Evolutionary conservation across 2,888 invertebrate genomes (phyloP).

Genomic region (Nezara viridula): DNA sequence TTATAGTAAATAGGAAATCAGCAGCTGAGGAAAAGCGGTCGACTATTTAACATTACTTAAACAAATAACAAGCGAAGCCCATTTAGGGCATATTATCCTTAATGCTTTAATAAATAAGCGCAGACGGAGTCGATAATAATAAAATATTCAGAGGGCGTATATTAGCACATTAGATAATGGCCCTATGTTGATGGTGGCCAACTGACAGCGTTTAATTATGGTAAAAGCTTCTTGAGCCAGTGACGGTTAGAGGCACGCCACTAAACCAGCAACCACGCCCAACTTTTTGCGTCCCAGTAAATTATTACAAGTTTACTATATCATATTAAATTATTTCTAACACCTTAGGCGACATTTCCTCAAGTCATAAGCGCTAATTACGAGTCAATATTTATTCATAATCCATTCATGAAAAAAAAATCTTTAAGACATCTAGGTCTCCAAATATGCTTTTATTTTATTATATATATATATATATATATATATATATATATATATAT

Average conservation of each 20-base stretch:
- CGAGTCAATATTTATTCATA: no score
- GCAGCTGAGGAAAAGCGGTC: no score
- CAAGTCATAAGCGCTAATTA: neutral
- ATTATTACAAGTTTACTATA: neutral
- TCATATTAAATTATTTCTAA: neutral
- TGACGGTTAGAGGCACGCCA: neutral
- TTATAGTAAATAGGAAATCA: neutral
- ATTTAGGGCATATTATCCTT: neutral
- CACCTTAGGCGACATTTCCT: neutral
- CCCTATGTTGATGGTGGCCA: neutral
- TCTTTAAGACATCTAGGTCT: no score
- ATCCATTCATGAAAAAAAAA: no score
- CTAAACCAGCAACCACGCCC: constrained; percentile 9
- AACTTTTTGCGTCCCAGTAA: neutral
- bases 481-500: no score
- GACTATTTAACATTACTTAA: neutral
- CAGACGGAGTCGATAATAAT: neutral
- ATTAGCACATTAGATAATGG: neutral
- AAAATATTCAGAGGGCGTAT: neutral
- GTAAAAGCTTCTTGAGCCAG: constrained; percentile 8
- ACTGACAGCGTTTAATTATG: constrained; percentile 41
- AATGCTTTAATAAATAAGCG: neutral
- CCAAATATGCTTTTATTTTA: no score
- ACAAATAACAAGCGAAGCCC: neutral
- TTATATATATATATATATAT: no score